Percentiles rank a stretch among this genome's conserved stretches.
These are phyloP conservation scores for Trimorus sp. DNA, from an alignment of 2,888 invertebrate genomes.

Conservation along the genomic window DNA sequence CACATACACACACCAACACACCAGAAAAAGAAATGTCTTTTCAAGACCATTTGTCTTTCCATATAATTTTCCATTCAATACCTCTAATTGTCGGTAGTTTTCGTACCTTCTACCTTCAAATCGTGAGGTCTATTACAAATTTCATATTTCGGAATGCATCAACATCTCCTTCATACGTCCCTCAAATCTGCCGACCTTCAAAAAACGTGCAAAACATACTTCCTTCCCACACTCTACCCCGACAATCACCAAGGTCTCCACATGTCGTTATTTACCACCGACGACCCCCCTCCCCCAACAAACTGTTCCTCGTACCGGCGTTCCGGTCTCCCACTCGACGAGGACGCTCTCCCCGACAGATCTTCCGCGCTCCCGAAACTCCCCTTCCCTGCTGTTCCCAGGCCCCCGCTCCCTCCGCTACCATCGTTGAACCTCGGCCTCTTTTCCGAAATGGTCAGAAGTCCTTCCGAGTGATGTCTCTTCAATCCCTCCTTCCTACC, in stretches of 20 bases:
- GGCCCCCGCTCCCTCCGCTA: slow-evolving; percentile 52
- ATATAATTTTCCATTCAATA: no score
- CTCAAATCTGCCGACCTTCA: no score
- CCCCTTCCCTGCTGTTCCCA: slow-evolving; percentile 26
- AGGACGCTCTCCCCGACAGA: slow-evolving; percentile 67
- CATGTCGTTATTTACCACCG: slow-evolving; percentile 82
- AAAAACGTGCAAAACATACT: no score
- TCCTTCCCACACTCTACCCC: not conserved
- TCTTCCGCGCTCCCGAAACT: slow-evolving; percentile 71
- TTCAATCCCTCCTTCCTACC: slow-evolving; percentile 73
- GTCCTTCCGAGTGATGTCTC: slow-evolving; percentile 76
- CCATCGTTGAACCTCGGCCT: slow-evolving; percentile 75
- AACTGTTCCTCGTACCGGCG: slow-evolving; percentile 46
- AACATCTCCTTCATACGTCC: no score
- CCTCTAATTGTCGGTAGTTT: no score
- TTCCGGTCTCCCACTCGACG: slow-evolving; percentile 34
- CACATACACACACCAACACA: no score
- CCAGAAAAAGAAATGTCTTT: no score
- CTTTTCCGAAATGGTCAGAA: slow-evolving; percentile 77
- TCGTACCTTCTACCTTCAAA: no score
- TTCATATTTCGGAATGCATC: no score
- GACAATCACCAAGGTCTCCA: slow-evolving; percentile 84
- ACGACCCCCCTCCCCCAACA: slow-evolving; percentile 70
- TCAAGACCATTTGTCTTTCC: no score
- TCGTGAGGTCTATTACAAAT: no score